Evolutionary conservation across 2,797 vertebrate genomes (phyloP).

Genomic region (Hoplostethus mediterraneus): DNA sequence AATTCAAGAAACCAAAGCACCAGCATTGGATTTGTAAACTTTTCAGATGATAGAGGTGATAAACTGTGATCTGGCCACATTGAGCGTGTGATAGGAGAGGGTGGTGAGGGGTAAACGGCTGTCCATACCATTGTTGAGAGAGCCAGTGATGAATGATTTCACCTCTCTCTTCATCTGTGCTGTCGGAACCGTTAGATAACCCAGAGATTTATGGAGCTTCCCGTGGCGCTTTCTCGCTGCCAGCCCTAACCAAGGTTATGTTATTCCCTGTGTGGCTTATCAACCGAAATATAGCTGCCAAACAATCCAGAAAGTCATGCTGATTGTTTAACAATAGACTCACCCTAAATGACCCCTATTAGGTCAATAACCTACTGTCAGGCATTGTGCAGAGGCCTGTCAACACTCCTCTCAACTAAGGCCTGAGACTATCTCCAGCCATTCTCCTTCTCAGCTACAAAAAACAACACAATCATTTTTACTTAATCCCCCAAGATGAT

Average conservation of each 20-base stretch:
- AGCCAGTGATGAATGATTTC: conserved; percentile 77
- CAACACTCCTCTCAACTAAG: conserved; percentile 60
- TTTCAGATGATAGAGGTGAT: conserved; percentile 65
- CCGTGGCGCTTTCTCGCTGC: conserved; percentile 52
- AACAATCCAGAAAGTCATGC: conserved; percentile 55
- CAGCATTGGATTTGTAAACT: conserved; percentile 48
- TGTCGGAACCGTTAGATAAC: conserved; percentile 78
- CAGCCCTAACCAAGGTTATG: conserved; percentile 59
- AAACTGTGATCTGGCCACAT: conserved; percentile 51
- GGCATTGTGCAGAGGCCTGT: conserved; percentile 58
- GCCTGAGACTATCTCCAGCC: conserved; percentile 55
- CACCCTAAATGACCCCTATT: conserved; percentile 72
- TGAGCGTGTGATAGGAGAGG: conserved; percentile 60
- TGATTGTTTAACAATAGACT: conserved; percentile 72
- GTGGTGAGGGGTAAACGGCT: conserved; percentile 68
- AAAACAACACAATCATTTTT: conserved; percentile 61
- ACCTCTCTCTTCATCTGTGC: conserved; percentile 60
- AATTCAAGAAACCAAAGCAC: conserved; percentile 52
- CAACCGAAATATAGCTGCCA: conserved; percentile 69
- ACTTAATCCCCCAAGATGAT: conserved; percentile 60
- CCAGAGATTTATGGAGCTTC: conserved; percentile 70
- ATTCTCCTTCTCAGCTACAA: conserved; percentile 46
- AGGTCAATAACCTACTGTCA: conserved; percentile 70
- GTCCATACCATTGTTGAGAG: conserved; percentile 65
- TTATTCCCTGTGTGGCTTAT: conserved; percentile 71